Conservation (phyloP, 2,888 invertebrate genomes). For the Rotaria macrura region DNA sequence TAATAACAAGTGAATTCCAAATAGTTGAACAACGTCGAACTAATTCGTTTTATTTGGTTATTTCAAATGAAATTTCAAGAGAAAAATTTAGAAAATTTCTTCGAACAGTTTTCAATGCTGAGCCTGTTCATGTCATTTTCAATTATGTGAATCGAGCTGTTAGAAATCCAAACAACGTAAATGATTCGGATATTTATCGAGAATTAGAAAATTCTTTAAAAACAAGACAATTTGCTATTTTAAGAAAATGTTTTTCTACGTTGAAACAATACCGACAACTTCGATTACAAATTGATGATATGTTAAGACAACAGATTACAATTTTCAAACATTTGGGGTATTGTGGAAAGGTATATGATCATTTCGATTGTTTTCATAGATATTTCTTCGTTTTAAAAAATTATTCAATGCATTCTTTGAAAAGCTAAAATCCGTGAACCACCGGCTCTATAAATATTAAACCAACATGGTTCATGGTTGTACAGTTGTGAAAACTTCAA, state of each 20-base stretch:
- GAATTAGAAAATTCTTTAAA: not conserved
- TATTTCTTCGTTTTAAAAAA: no score
- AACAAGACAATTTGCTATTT: not conserved
- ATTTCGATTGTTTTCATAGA: no score
- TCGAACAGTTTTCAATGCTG: slow-evolving; percentile 16
- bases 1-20: not conserved
- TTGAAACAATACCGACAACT: not conserved
- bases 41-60: not conserved
- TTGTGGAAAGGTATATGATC: not conserved
- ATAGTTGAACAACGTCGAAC: not conserved
- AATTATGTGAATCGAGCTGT: slow-evolving; percentile 21
- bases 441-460: no score
- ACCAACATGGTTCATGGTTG: no score
- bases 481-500: no score
- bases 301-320: slow-evolving; percentile 2
- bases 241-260: not conserved
- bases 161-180: not conserved
- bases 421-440: no score
- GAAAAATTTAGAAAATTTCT: slow-evolving; percentile 9
- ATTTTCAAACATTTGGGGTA: slow-evolving; percentile 6
- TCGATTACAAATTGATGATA: not conserved
- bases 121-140: not conserved
- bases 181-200: not conserved
- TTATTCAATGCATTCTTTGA: no score
- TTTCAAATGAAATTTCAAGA: not conserved